Evolutionary conservation across 2,113 vertebrate genomes (phyloP).

Genomic region (Micromys minutus): DNA sequence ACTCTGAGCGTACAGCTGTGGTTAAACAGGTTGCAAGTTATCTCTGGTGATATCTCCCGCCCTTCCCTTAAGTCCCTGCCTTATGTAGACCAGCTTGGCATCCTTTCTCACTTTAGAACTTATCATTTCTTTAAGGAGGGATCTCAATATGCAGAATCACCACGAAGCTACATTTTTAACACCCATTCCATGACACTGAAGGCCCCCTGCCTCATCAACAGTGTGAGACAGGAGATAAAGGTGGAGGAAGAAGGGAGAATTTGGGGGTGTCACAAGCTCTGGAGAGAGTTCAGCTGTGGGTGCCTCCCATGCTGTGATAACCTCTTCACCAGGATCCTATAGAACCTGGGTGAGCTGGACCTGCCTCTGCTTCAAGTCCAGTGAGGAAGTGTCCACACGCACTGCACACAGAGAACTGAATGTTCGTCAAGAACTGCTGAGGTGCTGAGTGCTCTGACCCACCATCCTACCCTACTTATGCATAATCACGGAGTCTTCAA

Average conservation of each 20-base stretch:
- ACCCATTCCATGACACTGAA: not conserved
- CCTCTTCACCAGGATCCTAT: rapidly evolving
- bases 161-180: not conserved
- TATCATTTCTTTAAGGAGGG: not conserved
- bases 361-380: not conserved
- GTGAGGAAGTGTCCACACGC: not conserved
- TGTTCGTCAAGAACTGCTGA: not conserved
- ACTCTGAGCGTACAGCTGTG: not conserved
- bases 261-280: not conserved
- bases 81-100: not conserved
- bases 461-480: rapidly evolving
- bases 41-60: not conserved
- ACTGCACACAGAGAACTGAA: not conserved
- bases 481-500: not conserved
- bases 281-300: not conserved
- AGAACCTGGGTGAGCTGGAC: rapidly evolving
- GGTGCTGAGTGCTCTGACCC: no score
- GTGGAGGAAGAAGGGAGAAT: not conserved
- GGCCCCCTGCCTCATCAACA: not conserved
- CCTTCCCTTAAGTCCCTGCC: not conserved
- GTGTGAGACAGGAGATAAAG: not conserved
- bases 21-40: not conserved
- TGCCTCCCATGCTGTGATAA: not conserved
- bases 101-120: not conserved
- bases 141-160: not conserved